Percentiles rank a stretch among this genome's conserved stretches.
These are phyloP conservation scores for Scalopus aquaticus DNA, from an alignment of 2,113 vertebrate species.

Conservation along the genomic window DNA sequence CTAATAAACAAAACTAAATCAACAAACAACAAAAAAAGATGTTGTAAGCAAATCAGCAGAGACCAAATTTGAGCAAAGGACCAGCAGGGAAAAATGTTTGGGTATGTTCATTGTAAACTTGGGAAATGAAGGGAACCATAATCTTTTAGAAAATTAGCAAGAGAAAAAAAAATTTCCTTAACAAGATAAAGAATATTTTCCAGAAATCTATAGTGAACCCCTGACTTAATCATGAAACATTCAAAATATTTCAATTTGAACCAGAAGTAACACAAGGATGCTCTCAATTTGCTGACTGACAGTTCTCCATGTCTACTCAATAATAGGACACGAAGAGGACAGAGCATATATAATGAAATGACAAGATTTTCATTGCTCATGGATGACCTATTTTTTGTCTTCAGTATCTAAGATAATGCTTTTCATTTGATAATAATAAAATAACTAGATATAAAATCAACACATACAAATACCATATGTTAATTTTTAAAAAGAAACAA, in stretches of 20 bases:
- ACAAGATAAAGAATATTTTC: neutral
- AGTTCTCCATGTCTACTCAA: neutral
- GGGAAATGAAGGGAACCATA: neutral
- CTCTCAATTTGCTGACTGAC: neutral
- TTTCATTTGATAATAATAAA: conserved; percentile 24
- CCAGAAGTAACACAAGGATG: neutral
- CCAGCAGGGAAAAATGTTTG: neutral
- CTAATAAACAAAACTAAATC: no score
- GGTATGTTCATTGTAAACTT: neutral
- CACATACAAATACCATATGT: neutral
- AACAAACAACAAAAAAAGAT: neutral
- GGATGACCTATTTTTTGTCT: neutral
- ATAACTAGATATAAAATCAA: neutral
- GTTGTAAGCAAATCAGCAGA: neutral
- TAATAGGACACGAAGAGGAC: neutral
- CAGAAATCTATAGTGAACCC: neutral
- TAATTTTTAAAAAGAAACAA: neutral
- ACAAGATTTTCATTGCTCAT: neutral
- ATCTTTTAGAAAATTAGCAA: neutral
- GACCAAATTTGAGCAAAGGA: neutral
- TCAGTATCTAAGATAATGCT: neutral
- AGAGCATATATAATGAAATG: neutral
- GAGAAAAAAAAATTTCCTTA: neutral
- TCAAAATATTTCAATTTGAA: neutral
- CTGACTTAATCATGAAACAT: neutral